Evolutionary conservation across 1,140 invertebrate species (phyloP), one percentile per base, ranked within the genome.

Genomic region (Ceratina japonica): DNA sequence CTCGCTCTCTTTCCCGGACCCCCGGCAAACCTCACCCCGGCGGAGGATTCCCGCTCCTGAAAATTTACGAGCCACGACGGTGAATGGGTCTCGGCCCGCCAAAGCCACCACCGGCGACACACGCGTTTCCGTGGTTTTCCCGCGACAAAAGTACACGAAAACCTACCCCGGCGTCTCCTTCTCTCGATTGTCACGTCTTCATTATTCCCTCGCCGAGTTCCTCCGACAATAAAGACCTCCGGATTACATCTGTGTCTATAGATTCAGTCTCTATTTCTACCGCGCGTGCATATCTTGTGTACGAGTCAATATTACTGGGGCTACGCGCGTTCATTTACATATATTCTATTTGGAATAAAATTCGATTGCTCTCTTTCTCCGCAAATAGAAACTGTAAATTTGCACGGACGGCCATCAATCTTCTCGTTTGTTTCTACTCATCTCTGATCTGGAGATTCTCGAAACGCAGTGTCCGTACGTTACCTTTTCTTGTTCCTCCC

Each of bases 51-150:
- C 85, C 83, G 80, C 74, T 81, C 58, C 75, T 75, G 82, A 86
- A 88, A 88, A 88, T 88, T 88, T 88, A 88, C 87, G 87, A 88
- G 84, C 87, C 72, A 62, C 37, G 10, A 65, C 79, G 64, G 18
- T 83, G 86, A 88, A 88, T 88, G 82, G 73, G 44, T 59, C 56
- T 54, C 69, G 70, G 70, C 61, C 76, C 73, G 73, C 68, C 61
- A 56, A 62, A 68, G 37, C 37, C 37, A 44, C 37, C 37, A 10
- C 37, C 76, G 72, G 61, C 70, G 65, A 75, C 83, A 81, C 84
- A 54, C 83, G 68, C 37, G 37, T 44, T 82, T 75, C 31, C 73
- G 79, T 79, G 84, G 75, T 87, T 88, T 87, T 87, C 73, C 81
- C 78, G 77, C 82, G 79, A 80, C 84, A 82, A 82, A 73, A 80